Conservation (phyloP, 2,113 vertebrate species). For the Salminus brasiliensis region DNA sequence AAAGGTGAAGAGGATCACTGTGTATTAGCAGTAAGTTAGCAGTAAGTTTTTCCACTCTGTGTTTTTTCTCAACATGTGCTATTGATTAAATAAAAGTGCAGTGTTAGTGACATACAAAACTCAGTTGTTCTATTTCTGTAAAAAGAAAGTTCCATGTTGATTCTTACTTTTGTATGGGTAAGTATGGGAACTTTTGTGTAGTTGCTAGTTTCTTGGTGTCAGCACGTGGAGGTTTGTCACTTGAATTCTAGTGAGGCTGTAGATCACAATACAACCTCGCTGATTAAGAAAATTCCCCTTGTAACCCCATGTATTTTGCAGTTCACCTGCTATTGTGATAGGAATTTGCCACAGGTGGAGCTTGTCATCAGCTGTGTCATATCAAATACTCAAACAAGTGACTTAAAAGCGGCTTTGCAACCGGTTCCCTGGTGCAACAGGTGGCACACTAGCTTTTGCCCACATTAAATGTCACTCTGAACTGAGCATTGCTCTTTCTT, state of each 20-base stretch:
- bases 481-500: background rate
- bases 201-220: constrained; percentile 55
- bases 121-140: background rate
- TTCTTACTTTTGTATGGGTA: constrained; percentile 28
- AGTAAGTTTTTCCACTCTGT: background rate
- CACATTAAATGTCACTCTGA: background rate
- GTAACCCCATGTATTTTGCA: constrained; percentile 58
- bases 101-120: background rate
- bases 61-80: background rate
- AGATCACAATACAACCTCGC: constrained; percentile 57
- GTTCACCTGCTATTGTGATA: background rate
- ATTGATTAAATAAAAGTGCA: constrained; percentile 4
- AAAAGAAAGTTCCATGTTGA: background rate
- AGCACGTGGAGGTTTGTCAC: constrained; percentile 47
- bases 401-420: background rate
- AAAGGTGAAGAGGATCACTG: background rate
- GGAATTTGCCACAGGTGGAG: background rate
- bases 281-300: constrained; percentile 74
- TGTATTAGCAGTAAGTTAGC: background rate
- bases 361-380: background rate
- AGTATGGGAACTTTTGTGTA: constrained; percentile 60
- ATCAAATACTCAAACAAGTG: background rate
- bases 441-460: background rate
- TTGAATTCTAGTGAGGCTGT: constrained; percentile 61
- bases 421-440: background rate